Percentiles rank a stretch among this genome's conserved stretches.
Conservation (phyloP, 2,888 invertebrate species). For the Heliconius sara region DNA sequence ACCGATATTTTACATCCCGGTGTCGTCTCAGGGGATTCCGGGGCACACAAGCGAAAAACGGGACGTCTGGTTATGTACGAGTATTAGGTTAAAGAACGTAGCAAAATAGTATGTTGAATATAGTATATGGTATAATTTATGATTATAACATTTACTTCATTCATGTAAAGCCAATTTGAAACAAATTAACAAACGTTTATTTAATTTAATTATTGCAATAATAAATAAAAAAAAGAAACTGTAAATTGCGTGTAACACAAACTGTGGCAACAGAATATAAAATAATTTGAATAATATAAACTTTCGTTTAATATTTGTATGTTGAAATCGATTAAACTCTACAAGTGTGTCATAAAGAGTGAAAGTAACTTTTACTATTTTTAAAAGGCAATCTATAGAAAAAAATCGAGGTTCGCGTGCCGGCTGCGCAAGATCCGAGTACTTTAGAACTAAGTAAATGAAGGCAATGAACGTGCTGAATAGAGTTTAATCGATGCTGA, state of each 20-base stretch:
- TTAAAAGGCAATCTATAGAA: constrained; percentile 41
- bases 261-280: constrained; percentile 7
- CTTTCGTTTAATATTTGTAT: constrained; percentile 30
- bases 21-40: too few relatives aligned
- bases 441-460: constrained; percentile 18
- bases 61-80: too few relatives aligned
- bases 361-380: constrained; percentile 46
- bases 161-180: neutral
- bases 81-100: too few relatives aligned
- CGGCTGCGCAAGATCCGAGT: constrained; percentile 21
- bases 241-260: neutral
- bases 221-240: neutral
- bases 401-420: constrained; percentile 41
- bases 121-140: too few relatives aligned
- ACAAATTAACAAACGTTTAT: neutral
- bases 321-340: constrained; percentile 25
- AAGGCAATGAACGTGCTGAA: constrained; percentile 31
- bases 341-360: constrained; percentile 35
- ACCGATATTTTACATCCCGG: too few relatives aligned
- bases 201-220: neutral
- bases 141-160: neutral
- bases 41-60: too few relatives aligned
- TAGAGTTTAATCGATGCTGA: constrained; percentile 22
- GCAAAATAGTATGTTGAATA: too few relatives aligned
- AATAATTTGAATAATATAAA: constrained; percentile 10